Percentiles rank a stretch among this genome's conserved stretches.
Evolutionary conservation across 2,113 vertebrate species (phyloP).

Genomic region (Nibea coibor): DNA sequence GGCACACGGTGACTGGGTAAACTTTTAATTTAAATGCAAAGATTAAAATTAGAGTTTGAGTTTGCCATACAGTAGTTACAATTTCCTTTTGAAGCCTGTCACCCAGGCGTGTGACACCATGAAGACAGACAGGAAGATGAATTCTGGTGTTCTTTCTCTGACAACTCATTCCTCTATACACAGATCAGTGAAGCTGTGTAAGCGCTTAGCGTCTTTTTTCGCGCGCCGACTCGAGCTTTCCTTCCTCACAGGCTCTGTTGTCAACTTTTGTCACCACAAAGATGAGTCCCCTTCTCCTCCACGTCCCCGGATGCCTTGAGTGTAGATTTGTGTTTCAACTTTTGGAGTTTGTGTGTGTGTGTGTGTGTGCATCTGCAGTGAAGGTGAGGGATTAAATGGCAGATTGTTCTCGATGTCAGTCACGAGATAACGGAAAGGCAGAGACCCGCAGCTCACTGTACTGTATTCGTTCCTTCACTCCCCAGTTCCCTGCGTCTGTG

Average conservation of each 20-base stretch:
- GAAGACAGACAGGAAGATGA: slow-evolving; percentile 14
- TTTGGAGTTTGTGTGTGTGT: background rate
- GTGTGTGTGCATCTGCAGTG: slow-evolving; percentile 30
- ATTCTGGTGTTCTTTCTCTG: slow-evolving; percentile 13
- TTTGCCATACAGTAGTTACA: slow-evolving; percentile 21
- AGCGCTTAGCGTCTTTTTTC: slow-evolving; percentile 4
- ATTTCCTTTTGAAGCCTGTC: slow-evolving; percentile 41
- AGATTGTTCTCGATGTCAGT: slow-evolving; percentile 71
- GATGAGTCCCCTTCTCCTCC: background rate
- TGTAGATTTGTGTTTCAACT: background rate
- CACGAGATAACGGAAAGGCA: slow-evolving; percentile 61
- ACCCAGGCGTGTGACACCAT: slow-evolving; percentile 11
- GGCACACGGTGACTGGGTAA: slow-evolving; percentile 23
- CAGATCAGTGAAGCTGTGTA: background rate
- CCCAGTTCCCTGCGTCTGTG: slow-evolving; percentile 4
- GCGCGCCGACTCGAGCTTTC: slow-evolving; percentile 1
- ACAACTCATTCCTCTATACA: slow-evolving; percentile 4
- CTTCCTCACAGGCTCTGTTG: background rate
- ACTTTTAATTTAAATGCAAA: slow-evolving; percentile 67
- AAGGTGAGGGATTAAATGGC: slow-evolving; percentile 54
- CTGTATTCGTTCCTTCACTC: slow-evolving; percentile 47
- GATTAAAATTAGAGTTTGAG: slow-evolving; percentile 52
- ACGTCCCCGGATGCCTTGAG: background rate
- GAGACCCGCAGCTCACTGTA: slow-evolving; percentile 43
- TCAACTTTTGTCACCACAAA: slow-evolving; percentile 20